Conservation (phyloP, 2,888 invertebrate species). For the Tipula confusa region DNA sequence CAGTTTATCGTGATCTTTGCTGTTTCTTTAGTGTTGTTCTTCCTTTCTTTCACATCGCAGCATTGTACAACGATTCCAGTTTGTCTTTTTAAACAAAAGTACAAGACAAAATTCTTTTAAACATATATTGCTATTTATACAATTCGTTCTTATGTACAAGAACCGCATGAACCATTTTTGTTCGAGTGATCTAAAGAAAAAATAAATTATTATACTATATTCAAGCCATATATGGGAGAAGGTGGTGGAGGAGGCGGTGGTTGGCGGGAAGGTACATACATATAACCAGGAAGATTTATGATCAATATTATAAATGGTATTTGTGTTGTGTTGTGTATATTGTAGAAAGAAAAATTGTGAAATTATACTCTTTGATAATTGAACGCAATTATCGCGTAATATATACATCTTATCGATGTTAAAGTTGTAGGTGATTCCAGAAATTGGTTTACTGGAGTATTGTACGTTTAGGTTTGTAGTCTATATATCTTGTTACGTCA, state of each 20-base stretch:
- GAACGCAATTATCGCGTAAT: neutral
- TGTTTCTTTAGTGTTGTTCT: neutral
- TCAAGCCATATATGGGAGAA: neutral
- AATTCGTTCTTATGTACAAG: neutral
- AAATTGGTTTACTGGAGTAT: neutral
- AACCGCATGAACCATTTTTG: neutral
- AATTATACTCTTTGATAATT: neutral
- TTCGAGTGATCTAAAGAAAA: constrained; percentile 14
- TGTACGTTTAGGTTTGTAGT: neutral
- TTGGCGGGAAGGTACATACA: neutral
- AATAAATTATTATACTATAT: neutral
- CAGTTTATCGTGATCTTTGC: neutral
- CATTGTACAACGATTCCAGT: neutral
- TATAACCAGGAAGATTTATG: neutral
- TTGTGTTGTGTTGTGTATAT: neutral
- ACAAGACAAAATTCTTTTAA: neutral
- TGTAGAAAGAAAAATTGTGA: neutral
- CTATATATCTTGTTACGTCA: neutral
- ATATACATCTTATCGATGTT: too few species aligned
- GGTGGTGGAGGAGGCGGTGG: too few species aligned
- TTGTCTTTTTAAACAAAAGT: neutral
- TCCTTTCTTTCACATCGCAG: neutral
- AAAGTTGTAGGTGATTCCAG: neutral
- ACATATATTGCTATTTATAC: neutral
- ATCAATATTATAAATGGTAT: neutral